Evolutionary conservation across 2,888 invertebrate species (phyloP).

Genomic region (Limnephilus auricula): DNA sequence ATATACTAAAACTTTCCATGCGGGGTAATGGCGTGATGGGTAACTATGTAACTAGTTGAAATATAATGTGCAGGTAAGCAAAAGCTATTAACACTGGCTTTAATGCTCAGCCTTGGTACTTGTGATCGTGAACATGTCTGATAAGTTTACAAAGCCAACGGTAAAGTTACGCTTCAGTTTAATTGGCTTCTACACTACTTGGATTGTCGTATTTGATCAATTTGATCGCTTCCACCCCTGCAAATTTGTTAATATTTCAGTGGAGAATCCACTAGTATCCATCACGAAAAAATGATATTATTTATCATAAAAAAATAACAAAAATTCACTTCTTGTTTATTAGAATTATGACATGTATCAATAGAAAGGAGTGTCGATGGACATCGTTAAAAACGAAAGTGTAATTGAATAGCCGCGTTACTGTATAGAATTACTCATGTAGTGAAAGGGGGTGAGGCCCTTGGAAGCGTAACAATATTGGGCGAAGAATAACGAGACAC

Average conservation of each 20-base stretch:
- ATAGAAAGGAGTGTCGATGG: neutral
- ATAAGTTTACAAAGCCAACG: neutral
- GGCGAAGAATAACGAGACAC: neutral
- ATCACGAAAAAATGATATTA: neutral
- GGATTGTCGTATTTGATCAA: neutral
- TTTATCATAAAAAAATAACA: neutral
- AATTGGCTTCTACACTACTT: neutral
- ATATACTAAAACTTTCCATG: too few relatives aligned
- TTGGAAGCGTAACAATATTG: neutral
- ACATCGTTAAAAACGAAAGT: neutral
- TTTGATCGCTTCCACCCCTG: neutral
- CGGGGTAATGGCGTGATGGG: neutral
- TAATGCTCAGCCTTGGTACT: neutral
- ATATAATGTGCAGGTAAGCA: neutral
- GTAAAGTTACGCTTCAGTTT: neutral
- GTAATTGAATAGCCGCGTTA: neutral
- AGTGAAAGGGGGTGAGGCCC: neutral
- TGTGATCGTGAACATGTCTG: neutral
- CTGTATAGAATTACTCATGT: neutral
- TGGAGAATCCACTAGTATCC: neutral
- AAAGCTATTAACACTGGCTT: neutral
- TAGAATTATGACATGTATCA: neutral
- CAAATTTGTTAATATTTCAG: neutral
- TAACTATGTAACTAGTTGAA: neutral
- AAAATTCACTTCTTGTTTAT: neutral